These are phyloP conservation scores for Orchesellides sinensis DNA, from an alignment of 2,888 invertebrate species.

Conservation along the genomic window DNA sequence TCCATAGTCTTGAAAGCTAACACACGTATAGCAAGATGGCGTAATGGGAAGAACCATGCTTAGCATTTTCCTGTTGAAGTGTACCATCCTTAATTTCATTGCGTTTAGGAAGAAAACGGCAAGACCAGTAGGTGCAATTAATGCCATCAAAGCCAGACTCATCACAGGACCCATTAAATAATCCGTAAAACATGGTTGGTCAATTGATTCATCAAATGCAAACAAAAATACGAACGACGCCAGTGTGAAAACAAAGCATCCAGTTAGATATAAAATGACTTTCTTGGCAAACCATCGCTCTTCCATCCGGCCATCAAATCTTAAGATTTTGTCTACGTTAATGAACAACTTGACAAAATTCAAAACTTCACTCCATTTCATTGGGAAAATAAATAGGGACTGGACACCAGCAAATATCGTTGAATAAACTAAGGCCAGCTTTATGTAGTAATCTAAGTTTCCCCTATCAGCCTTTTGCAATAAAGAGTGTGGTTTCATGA, in stretches of 20 bases:
- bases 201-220: conserved; percentile 39
- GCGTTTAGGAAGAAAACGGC: conserved; percentile 70
- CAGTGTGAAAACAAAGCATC: conserved; percentile 33
- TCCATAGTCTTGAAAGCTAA: conserved; percentile 66
- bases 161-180: conserved; percentile 60
- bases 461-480: background rate
- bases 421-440: conserved; percentile 55
- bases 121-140: conserved; percentile 66
- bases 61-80: conserved; percentile 68
- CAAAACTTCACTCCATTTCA: conserved; percentile 52
- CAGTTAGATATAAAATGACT: conserved; percentile 21
- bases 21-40: conserved; percentile 64
- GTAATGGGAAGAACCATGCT: conserved; percentile 50
- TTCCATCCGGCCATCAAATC: conserved; percentile 64
- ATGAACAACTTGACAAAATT: conserved; percentile 66
- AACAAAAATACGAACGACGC: conserved; percentile 45
- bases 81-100: conserved; percentile 62
- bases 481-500: conserved; percentile 5
- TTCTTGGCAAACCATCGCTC: conserved; percentile 61
- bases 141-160: conserved; percentile 43
- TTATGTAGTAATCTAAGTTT: conserved; percentile 66
- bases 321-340: conserved; percentile 69
- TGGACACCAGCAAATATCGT: conserved; percentile 64
- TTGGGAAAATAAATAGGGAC: conserved; percentile 71
- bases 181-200: conserved; percentile 40